Percentiles rank a stretch among this genome's conserved stretches.
phyloP scores from a whole-genome alignment of 2,888 invertebrate species.

The Drosophila suboccidentalis region DNA sequence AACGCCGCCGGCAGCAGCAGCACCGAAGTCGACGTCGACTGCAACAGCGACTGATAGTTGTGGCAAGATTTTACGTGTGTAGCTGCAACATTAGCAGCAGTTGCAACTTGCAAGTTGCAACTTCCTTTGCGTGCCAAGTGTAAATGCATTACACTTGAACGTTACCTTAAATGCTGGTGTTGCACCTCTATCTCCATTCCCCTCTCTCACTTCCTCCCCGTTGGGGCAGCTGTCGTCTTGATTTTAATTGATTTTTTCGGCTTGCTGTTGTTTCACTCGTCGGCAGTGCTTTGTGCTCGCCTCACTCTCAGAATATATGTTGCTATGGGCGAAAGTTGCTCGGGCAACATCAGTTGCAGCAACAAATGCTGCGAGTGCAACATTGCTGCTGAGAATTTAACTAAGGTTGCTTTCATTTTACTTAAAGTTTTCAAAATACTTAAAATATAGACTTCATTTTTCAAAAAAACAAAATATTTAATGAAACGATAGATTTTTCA shows the following conservation, averaged over 20 bases:
- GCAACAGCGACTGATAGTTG: constrained; percentile 18
- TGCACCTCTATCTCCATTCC: neutral
- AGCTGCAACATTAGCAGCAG: constrained; percentile 59
- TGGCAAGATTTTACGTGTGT: constrained; percentile 33
- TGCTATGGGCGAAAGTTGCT: constrained; percentile 67
- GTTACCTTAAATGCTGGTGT: constrained; percentile 69
- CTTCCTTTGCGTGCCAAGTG: constrained; percentile 82
- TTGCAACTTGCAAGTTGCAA: constrained; percentile 68
- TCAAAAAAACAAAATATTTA: too few relatives aligned
- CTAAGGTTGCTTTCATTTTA: constrained; percentile 8
- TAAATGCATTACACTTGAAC: constrained; percentile 77
- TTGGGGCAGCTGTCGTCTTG: constrained; percentile 51
- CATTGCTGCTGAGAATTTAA: neutral
- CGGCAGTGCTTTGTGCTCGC: constrained; percentile 60
- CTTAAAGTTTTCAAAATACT: too few relatives aligned
- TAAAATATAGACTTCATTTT: too few relatives aligned
- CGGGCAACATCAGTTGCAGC: constrained; percentile 16
- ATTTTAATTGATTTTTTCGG: constrained; percentile 74
- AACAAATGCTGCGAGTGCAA: neutral
- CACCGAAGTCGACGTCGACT: constrained; percentile 12
- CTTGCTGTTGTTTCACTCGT: constrained; percentile 47
- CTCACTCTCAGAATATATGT: constrained; percentile 47
- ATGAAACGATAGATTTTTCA: too few relatives aligned
- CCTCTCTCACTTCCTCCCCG: neutral
- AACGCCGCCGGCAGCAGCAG: constrained; percentile 36